Conservation (phyloP, 2,113 vertebrate genomes). For the Eurystomus gularis region DNA sequence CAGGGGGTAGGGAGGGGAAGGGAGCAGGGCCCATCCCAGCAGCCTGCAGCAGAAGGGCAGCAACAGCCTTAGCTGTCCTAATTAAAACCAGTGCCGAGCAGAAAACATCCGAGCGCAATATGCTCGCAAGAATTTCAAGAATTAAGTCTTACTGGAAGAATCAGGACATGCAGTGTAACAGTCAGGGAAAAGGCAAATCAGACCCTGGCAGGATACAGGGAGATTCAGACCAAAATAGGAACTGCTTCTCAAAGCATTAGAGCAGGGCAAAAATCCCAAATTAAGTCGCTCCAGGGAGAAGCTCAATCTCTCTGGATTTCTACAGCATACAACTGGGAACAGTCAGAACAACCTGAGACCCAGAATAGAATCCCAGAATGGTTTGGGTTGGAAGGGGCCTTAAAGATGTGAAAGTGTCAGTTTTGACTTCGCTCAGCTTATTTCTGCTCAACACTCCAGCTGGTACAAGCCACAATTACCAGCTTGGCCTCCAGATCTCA, state of each 20-base stretch:
- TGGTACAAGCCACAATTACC: background rate
- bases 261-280: background rate
- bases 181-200: background rate
- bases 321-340: background rate
- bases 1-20: background rate
- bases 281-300: background rate
- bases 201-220: background rate
- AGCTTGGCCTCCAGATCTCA: background rate
- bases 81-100: background rate
- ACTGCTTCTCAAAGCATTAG: background rate
- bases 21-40: background rate
- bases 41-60: background rate
- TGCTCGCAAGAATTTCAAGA: background rate
- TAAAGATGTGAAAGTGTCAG: background rate
- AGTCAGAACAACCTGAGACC: background rate
- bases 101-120: background rate
- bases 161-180: background rate
- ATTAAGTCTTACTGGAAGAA: background rate
- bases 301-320: background rate
- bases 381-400: background rate
- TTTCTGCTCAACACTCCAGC: background rate
- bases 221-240: conserved; percentile 36
- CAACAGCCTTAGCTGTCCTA: background rate
- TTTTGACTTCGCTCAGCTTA: background rate
- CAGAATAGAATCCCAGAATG: background rate